These are phyloP conservation scores for Xanthostigma xanthostigma DNA, from an alignment of 2,888 invertebrate species.

Conservation along the genomic window DNA sequence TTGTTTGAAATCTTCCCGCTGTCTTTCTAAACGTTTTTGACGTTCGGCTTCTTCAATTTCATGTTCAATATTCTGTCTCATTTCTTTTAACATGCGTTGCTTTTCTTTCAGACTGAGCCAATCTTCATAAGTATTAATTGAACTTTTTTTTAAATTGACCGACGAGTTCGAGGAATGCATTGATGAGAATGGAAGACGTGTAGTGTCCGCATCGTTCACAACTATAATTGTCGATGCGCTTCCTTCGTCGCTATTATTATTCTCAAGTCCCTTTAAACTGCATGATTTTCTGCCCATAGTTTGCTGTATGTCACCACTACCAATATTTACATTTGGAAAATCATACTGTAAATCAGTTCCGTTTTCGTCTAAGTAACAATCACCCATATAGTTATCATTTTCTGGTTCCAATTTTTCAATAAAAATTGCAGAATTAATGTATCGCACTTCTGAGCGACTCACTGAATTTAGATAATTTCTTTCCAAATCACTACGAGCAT, in stretches of 20 bases:
- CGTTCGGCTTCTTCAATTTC: background rate
- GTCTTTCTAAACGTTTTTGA: background rate
- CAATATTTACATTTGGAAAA: too few species aligned
- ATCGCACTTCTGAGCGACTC: slow-evolving; percentile 20
- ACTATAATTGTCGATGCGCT: too few species aligned
- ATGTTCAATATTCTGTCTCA: background rate
- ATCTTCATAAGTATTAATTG: background rate
- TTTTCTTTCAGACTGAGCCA: background rate
- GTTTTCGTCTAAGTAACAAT: background rate
- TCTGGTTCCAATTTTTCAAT: slow-evolving; percentile 34
- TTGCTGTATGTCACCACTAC: too few species aligned
- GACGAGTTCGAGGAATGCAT: slow-evolving; percentile 3
- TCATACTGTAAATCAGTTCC: background rate
- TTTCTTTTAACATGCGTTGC: background rate
- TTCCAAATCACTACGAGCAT: background rate
- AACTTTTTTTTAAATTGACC: background rate
- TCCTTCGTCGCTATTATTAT: too few species aligned
- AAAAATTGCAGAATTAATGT: slow-evolving; percentile 45
- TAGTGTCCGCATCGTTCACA: too few species aligned
- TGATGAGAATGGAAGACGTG: too few species aligned
- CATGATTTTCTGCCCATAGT: too few species aligned
- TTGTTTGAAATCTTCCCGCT: slow-evolving; percentile 4
- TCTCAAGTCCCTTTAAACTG: too few species aligned
- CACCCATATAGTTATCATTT: slow-evolving; percentile 12
- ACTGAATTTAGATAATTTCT: too few species aligned